phyloP scores from a whole-genome alignment of 2,797 vertebrate genomes.

The Loriculus beryllinus region DNA sequence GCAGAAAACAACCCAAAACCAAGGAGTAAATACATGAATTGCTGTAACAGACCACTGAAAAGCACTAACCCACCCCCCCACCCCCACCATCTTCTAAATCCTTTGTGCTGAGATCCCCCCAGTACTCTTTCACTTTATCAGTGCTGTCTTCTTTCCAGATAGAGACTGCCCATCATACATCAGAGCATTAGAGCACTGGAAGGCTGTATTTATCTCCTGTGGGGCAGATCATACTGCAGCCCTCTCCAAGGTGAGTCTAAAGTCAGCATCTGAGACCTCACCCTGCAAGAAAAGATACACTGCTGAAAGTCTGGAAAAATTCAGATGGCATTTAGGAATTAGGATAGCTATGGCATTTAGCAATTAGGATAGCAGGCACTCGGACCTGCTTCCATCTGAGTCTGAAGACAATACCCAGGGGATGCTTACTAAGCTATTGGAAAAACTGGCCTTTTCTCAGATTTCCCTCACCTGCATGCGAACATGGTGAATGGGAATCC shows the following conservation, averaged over 20 bases:
- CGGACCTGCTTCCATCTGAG: not conserved
- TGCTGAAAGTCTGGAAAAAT: not conserved
- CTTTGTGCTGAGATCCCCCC: not conserved
- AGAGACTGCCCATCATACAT: slow-evolving; percentile 71
- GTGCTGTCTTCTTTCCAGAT: slow-evolving; percentile 63
- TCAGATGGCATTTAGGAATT: not conserved
- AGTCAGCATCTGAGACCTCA: not conserved
- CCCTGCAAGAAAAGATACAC: not conserved
- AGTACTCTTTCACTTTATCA: not conserved
- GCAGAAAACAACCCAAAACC: not conserved
- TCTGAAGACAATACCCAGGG: rapidly evolving
- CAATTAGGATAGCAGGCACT: not conserved
- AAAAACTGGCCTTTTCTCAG: not conserved
- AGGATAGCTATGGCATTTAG: not conserved
- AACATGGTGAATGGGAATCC: not conserved
- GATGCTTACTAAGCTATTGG: not conserved
- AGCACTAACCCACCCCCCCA: not conserved
- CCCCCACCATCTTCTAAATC: not conserved
- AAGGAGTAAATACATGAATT: not conserved
- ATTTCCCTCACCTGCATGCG: not conserved
- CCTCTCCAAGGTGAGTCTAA: slow-evolving; percentile 80
- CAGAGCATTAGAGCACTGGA: slow-evolving; percentile 70
- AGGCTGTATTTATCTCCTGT: slow-evolving; percentile 77
- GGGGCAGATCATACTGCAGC: slow-evolving; percentile 82
- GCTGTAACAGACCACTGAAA: not conserved